Base-by-base conservation (phyloP, 2,797 vertebrate genomes). In the Luscinia luscinia region DNA sequence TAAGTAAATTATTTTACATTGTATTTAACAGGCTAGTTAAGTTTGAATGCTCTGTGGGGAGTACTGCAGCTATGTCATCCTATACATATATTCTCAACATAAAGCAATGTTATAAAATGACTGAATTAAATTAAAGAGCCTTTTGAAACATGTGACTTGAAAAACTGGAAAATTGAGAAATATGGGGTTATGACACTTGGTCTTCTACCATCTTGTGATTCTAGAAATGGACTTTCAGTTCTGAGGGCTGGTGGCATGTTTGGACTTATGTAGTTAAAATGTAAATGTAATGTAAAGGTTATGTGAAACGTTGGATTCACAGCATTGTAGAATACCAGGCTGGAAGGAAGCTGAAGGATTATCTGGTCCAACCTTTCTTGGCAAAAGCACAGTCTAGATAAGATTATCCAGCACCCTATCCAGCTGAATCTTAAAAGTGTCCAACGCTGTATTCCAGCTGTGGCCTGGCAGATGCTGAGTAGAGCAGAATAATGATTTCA, bases 401-500 rank as follows among this genome's bases (percentile, higher is more conserved):
- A 78, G 52, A 41, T 46, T 15, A 24, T 38, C 63, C 22, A 86
- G 15, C n/a, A 24, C 6, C 11, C 30, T 75, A 20, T 70, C 30
- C 51, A 64, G 19, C 23, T 70, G 22, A 64, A 64, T 41, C 23
- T 52, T 76, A 28, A 7, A 68, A 41, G 22, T n/a, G 22, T 58
- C 38, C 34, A 30, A 4, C 0, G 0, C 15, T 1, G 1, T 59
- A 41, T 78, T 78, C 9, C 18, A 52, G 18, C 4, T 83, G n/a
- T 64, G 46, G 22, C 26, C 66, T 48, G 34, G 32, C 22, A 73
- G 32, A 6, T 4, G 1, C 34, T 36, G 11, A 54, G 4, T 32
- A 21, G 52, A 66, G 36, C 46, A 17, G 13, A 23, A 17, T 46
- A 46, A 72, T 72, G 21, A 34, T 41, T 57, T 57, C 12, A 34